Base-by-base conservation (phyloP, 2,888 invertebrate species). In the Mellilla xanthometata region DNA sequence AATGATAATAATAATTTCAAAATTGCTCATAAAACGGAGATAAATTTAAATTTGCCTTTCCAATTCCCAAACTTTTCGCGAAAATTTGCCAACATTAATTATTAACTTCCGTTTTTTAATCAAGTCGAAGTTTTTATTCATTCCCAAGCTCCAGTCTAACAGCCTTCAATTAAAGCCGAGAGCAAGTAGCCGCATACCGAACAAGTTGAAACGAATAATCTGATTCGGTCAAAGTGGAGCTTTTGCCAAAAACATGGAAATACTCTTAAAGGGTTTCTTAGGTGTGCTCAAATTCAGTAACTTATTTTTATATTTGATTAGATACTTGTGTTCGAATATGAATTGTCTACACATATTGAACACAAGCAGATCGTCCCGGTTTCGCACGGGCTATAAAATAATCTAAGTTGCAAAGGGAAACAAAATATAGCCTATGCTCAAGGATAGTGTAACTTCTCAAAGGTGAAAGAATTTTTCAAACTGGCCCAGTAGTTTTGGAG, bases 81-180 rank as follows among this genome's bases (percentile, higher is more conserved):
- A 24, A 45, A 38, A 28, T 43, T 39, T 29, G 24, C 34, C 3
- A 30, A 45, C 33, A 34, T 45, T 45, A 29, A 45, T 39, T 45
- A 39, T 15, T 29, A 45, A 45, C 38, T 44, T 39, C 33, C 24
- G 33, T 34, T 45, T 45, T 45, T 45, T 39, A 45, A 45, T 45
- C 39, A 39, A 33, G 29, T 28, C 10, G 38, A 45, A 33, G 13
- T 39, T 45, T 44, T 34, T 34, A 29, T 34, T 39, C 31, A 22
- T 9, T 39, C 28, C 28, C 11, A 11, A 31, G 29, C 4, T 39
- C 24, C 12, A 24, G 32, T 45, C 39, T 34, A 34, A 28, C 33
- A 13, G 45, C 33, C 19, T 45, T 39, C 39, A 45, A 45, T 45
- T 45, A 45, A 39, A 45, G 34, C 34, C 28, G 28, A 24, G 39